Percentiles rank a stretch among this genome's conserved stretches.
These are phyloP conservation scores for Alviniconcha marisindica DNA, from an alignment of 1,140 invertebrate species.

Conservation along the genomic window DNA sequence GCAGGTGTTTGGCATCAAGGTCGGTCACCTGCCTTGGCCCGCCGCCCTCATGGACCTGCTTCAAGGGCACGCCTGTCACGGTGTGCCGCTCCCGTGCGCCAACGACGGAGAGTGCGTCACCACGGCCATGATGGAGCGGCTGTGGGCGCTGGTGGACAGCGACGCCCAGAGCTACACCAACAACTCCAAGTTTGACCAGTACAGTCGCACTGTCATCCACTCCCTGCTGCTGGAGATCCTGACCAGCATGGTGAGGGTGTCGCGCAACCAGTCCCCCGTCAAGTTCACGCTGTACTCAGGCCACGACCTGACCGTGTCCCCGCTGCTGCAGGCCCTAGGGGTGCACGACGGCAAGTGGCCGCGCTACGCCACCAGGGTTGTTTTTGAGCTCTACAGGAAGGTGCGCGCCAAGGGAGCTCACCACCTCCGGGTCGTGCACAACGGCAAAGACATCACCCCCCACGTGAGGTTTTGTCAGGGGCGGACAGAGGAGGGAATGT, in stretches of 20 bases:
- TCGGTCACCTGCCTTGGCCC: constrained; percentile 38
- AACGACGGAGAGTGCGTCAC: constrained; percentile 49
- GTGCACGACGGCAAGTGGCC: constrained; percentile 80
- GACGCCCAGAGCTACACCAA: constrained; percentile 59
- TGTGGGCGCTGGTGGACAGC: constrained; percentile 70
- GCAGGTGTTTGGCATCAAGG: constrained; percentile 42
- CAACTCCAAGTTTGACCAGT: constrained; percentile 48
- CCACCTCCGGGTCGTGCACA: constrained; percentile 89
- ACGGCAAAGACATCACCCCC: constrained; percentile 90
- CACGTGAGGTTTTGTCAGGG: constrained; percentile 85
- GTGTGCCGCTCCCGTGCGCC: constrained; percentile 84
- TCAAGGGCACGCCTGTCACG: constrained; percentile 89
- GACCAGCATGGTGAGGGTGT: constrained; percentile 85
- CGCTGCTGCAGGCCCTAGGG: constrained; percentile 87
- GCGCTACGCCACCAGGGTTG: constrained; percentile 89
- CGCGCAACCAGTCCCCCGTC: constrained; percentile 85
- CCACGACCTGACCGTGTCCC: constrained; percentile 92
- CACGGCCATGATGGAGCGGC: constrained; percentile 56
- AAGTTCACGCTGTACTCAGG: constrained; percentile 92
- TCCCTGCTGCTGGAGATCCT: constrained; percentile 74
- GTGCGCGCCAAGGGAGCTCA: constrained; percentile 78
- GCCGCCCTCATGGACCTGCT: constrained; percentile 86
- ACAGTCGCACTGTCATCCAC: constrained; percentile 69
- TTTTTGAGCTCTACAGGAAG: constrained; percentile 83
- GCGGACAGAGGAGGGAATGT: constrained; percentile 52